phyloP scores from a whole-genome alignment of 2,113 vertebrate genomes.

The Passer domesticus region DNA sequence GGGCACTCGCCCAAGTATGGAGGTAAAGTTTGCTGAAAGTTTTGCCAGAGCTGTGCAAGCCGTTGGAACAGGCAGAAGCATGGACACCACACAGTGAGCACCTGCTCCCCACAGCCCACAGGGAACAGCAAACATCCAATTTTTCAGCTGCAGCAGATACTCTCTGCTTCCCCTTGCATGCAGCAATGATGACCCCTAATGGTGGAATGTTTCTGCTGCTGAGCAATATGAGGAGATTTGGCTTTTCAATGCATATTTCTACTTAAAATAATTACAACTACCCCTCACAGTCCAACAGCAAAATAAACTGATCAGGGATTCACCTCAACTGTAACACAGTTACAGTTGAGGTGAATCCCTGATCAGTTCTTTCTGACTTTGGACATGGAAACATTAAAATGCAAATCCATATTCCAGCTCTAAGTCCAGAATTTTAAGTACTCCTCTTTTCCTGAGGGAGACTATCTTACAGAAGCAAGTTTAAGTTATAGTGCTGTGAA shows the following conservation, averaged over 20 bases:
- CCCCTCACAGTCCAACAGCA: neutral
- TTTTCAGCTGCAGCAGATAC: neutral
- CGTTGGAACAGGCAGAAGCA: neutral
- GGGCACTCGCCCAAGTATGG: neutral
- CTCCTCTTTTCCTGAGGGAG: neutral
- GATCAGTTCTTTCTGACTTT: neutral
- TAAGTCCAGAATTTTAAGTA: neutral
- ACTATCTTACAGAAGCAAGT: neutral
- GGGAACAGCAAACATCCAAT: neutral
- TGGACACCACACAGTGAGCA: neutral
- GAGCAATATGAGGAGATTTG: neutral
- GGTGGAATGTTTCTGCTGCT: conserved; percentile 7
- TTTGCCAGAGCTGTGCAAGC: neutral
- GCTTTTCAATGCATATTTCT: neutral
- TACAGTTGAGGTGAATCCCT: neutral
- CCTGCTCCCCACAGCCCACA: neutral
- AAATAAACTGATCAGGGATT: neutral
- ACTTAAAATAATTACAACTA: neutral
- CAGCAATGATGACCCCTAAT: conserved; percentile 54
- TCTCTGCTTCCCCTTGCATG: neutral
- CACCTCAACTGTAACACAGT: neutral
- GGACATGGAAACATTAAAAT: neutral
- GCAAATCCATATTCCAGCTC: neutral
- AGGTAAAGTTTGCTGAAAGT: neutral
- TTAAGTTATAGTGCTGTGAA: neutral